Conservation (phyloP, 1,140 invertebrate species). For the Schlechtendalia chinensis region DNA sequence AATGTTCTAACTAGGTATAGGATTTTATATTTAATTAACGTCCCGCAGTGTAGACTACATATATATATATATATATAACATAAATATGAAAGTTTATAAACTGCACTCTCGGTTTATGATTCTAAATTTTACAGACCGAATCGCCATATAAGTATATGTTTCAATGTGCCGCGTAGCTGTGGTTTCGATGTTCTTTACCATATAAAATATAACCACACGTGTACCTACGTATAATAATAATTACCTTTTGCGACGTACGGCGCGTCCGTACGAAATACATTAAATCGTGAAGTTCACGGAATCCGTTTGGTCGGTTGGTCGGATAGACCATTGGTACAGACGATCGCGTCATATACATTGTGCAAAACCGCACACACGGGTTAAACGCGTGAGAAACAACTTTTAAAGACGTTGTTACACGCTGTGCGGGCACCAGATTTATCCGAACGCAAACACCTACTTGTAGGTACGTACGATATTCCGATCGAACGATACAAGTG, state of each 20-base stretch:
- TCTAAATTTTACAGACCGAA: slow-evolving; percentile 18
- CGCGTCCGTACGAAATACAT: background rate
- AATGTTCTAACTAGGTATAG: background rate
- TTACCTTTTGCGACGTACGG: background rate
- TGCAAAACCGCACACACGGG: background rate
- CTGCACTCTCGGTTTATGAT: background rate
- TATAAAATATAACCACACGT: background rate
- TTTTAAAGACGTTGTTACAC: background rate
- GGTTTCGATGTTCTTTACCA: slow-evolving; percentile 3
- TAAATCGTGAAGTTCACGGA: background rate
- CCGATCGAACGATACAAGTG: background rate
- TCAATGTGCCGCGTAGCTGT: background rate
- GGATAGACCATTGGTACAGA: too few species aligned
- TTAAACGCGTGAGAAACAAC: background rate
- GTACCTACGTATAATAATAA: background rate
- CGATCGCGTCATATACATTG: too few species aligned
- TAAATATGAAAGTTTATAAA: slow-evolving; percentile 42
- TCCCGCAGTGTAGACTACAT: background rate
- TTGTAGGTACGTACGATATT: background rate
- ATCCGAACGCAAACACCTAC: background rate
- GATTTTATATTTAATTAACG: background rate
- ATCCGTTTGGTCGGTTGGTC: background rate
- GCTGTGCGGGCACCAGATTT: background rate
- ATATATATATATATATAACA: too few species aligned
- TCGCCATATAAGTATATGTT: slow-evolving; percentile 2